Base-by-base conservation (phyloP, 2,113 vertebrate genomes). In the Carollia perspicillata region DNA sequence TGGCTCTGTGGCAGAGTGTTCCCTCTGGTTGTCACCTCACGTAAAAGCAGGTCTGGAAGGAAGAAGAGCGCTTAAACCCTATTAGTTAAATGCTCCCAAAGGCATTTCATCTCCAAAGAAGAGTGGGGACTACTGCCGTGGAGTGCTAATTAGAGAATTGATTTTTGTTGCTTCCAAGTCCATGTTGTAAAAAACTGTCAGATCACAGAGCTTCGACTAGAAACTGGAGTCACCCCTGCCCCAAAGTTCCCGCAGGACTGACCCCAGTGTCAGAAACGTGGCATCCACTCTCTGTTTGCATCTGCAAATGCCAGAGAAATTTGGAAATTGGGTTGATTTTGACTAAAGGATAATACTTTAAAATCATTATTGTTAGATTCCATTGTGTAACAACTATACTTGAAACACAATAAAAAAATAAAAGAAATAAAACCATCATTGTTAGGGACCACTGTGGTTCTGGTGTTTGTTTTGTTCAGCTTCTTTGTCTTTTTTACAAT, bases 1-100 rank as follows among this genome's bases (percentile, higher is more conserved):
- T 30, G 51, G 49, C 18, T 37, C 3, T 0, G 0, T 3, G 13
- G 5, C 72, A 5, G n/a, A 63, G 53, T 0, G 4, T n/a, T 68
- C 84, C 71, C 65, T 51, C 77, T 35, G 20, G 13, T 0, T 44
- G 16, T 83, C 65, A 42, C 23, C 55, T 74, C 40, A 96, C 78
- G 33, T 22, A 75, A 69, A 47, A 78, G 33, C 23, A 8, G 16
- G n/a, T 13, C 33, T 53, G 5, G 47, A 42, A 77, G 42, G 23
- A 89, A 23, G 1, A 1, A 8, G 1, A 30, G 49, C 58, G 14
- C 2, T 18, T 9, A 35, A 75, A 33, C 55, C 7, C 53, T 6
- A 2, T 16, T 47, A 28, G 51, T 23, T 78, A 92, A 83, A 26
- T 16, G 42, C 47, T 44, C 58, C 9, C 58, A 44, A 49, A 8